Conservation (phyloP, 2,113 vertebrate genomes). For the human region DNA sequence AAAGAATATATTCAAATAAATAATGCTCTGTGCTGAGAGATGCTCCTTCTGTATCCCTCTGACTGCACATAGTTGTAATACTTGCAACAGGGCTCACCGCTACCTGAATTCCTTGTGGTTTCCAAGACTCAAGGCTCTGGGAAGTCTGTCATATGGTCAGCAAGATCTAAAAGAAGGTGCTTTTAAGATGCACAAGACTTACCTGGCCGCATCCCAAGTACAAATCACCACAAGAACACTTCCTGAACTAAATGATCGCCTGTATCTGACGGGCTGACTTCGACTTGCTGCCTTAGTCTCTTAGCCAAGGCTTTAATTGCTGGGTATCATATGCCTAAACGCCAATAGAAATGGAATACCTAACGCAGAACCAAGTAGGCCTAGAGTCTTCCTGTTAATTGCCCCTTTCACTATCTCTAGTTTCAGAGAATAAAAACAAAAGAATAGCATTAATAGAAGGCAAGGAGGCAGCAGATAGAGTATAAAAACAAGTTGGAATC, state of each 20-base stretch:
- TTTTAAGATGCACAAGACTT: slow-evolving; percentile 47
- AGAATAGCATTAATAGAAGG: background rate
- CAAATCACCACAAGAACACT: slow-evolving; percentile 57
- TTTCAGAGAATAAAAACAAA: slow-evolving; percentile 32
- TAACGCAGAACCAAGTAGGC: slow-evolving; percentile 48
- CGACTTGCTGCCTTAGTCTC: background rate
- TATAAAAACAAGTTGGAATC: background rate
- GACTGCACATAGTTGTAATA: background rate
- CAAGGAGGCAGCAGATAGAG: background rate
- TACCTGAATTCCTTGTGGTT: background rate
- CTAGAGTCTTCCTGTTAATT: slow-evolving; percentile 55
- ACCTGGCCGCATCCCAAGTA: slow-evolving; percentile 43
- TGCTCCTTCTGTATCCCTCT: background rate
- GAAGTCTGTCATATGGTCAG: background rate
- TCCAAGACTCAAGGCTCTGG: background rate
- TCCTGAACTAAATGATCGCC: background rate
- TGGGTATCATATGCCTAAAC: slow-evolving; percentile 63
- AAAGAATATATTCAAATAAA: background rate
- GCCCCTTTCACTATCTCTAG: slow-evolving; percentile 33
- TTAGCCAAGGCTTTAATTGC: slow-evolving; percentile 55
- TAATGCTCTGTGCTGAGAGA: background rate
- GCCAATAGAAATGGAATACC: slow-evolving; percentile 65
- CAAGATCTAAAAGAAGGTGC: slow-evolving; percentile 54
- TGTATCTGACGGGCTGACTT: slow-evolving; percentile 49
- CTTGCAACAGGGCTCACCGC: background rate